Evolutionary conservation across 2,888 invertebrate species (phyloP), one percentile per base, ranked within the genome.

Genomic region (Nysson spinosus): DNA sequence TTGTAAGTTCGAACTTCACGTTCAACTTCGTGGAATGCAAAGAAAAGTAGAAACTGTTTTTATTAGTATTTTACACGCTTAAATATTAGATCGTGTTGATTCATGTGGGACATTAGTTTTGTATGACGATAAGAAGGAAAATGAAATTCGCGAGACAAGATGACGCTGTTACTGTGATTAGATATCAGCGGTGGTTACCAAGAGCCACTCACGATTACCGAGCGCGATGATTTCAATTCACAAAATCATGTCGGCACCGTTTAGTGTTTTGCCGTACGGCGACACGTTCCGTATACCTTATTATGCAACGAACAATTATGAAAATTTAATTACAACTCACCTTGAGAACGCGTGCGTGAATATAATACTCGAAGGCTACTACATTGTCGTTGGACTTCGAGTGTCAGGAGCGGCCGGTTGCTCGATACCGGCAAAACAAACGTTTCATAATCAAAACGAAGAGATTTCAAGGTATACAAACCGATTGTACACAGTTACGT

Each of bases 281-380:
- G 35, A 30, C 34, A n/a, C 54, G 47, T 39, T 47, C 40, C 61
- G 57, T n/a, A 62, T 61, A 43, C 54, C 61, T 75, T 65, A 74
- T 78, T 78, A 79, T 73, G 77, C 77, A 79, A 79, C 62, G 64
- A 34, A 65, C 70, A 78, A 81, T 80, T 78, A 80, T 79, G 74
- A 80, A 80, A 81, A 78, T 81, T 78, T 78, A 81, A 80, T 81
- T 81, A 74, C 61, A 69, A 70, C 50, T 80, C 73, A 81, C 80
- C 81, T 80, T 81, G 80, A 72, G 61, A 67, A 55, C 64, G 70
- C 68, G 69, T 68, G 67, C 73, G 67, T 58, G 69, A 68, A 75
- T 65, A 79, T 72, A 77, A 78, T 63, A 69, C 62, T 42, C 69
- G 79, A 73, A 78, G 78, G 75, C 64, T 67, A 57, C 52, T 30